A percentile compares a stretch with the other conserved stretches of the same genome.
phyloP scores from a whole-genome alignment of 2,888 invertebrate genomes.

The Ophioninae sp. region DNA sequence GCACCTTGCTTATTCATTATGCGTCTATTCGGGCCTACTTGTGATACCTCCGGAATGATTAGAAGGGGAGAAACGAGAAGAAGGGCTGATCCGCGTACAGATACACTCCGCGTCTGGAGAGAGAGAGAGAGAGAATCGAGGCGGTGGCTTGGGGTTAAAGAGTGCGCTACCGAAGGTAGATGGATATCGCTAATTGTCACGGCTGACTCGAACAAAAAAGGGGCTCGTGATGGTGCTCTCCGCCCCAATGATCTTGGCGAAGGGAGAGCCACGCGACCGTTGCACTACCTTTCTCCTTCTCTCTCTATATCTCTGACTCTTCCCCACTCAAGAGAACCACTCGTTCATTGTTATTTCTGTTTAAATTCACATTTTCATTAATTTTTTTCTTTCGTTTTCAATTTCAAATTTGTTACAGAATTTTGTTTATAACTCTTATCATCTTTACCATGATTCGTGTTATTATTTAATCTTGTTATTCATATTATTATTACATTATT shows the following conservation, averaged over 20 bases:
- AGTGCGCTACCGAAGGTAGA: conserved; percentile 65
- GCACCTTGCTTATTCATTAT: conserved; percentile 70
- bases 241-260: conserved; percentile 33
- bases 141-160: conserved; percentile 57
- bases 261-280: conserved; percentile 68
- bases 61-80: not conserved
- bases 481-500: too few relatives aligned
- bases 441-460: too few relatives aligned
- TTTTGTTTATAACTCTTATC: too few relatives aligned
- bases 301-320: conserved; percentile 1
- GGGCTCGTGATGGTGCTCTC: conserved; percentile 14
- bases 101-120: conserved; percentile 11
- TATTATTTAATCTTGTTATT: too few relatives aligned
- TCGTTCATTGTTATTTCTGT: too few relatives aligned
- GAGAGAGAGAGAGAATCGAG: conserved; percentile 1
- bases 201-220: conserved; percentile 23
- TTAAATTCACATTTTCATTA: too few relatives aligned
- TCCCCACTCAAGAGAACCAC: not conserved
- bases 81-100: not conserved
- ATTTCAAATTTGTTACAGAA: too few relatives aligned
- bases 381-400: too few relatives aligned
- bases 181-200: conserved; percentile 72
- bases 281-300: conserved; percentile 58
- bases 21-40: conserved; percentile 33
- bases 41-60: not conserved